Evolutionary conservation across 2,113 vertebrate species (phyloP).

Genomic region (Gopherus evgoodei): DNA sequence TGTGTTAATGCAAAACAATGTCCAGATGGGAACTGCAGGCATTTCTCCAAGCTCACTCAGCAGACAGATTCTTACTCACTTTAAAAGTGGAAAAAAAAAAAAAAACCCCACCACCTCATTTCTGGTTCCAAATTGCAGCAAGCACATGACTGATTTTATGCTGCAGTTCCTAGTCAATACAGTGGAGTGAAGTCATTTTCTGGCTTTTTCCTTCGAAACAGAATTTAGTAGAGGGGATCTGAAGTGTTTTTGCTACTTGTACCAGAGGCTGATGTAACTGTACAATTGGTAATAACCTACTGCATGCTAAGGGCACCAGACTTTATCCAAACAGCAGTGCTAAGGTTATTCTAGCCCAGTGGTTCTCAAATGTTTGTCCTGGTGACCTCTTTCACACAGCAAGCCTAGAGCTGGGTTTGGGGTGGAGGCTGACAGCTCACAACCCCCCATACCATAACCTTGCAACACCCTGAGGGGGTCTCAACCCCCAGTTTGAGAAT

Average conservation of each 20-base stretch:
- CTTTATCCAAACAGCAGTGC: not conserved
- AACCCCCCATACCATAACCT: no score
- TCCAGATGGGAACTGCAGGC: not conserved
- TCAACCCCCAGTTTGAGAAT: not conserved
- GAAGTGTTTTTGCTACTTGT: not conserved
- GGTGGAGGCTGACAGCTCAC: no score
- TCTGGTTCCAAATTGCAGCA: not conserved
- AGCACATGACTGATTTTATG: not conserved
- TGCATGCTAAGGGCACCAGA: not conserved
- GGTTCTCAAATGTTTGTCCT: no score
- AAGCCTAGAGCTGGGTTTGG: no score
- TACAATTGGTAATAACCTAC: not conserved
- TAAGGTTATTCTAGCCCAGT: not conserved
- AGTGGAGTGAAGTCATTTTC: not conserved
- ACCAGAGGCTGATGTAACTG: fast-evolving
- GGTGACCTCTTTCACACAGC: no score
- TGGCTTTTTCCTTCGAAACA: not conserved
- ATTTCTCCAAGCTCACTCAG: not conserved
- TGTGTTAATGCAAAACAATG: constrained; percentile 11
- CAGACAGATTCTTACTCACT: constrained; percentile 47
- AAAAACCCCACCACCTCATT: not conserved
- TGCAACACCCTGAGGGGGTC: no score
- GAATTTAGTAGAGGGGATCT: not conserved
- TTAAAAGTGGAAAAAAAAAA: not conserved
- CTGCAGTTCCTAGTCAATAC: not conserved